phyloP scores from a whole-genome alignment of 1,140 invertebrate species.

The Parapsyche elsis region DNA sequence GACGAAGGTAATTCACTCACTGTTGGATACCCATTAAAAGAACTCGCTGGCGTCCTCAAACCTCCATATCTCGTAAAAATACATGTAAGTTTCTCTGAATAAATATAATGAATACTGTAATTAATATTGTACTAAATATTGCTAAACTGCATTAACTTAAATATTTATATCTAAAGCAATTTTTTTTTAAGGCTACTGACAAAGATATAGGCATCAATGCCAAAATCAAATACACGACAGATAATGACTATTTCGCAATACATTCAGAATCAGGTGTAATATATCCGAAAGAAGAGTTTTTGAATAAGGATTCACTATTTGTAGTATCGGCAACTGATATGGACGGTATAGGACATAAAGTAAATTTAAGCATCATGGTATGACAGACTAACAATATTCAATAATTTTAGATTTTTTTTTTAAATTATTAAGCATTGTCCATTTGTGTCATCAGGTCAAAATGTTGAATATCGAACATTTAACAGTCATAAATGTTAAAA shows the following conservation, averaged over 20 bases:
- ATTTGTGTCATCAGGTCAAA: constrained; percentile 55
- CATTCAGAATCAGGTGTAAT: constrained; percentile 56
- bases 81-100: constrained; percentile 58
- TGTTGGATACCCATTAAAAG: constrained; percentile 63
- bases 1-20: constrained; percentile 60
- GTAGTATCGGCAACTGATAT: constrained; percentile 53
- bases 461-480: constrained; percentile 53
- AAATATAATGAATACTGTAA: too few relatives aligned
- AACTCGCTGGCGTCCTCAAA: constrained; percentile 60
- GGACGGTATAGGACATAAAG: constrained; percentile 38
- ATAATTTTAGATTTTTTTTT: too few relatives aligned
- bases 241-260: constrained; percentile 51
- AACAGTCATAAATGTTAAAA: constrained; percentile 44
- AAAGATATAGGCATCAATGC: constrained; percentile 55
- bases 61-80: constrained; percentile 63
- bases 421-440: too few relatives aligned
- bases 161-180: not conserved
- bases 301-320: constrained; percentile 41
- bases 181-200: constrained; percentile 57
- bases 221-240: constrained; percentile 54
- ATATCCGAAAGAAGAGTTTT: constrained; percentile 55
- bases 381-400: not conserved
- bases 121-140: not conserved
- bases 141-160: not conserved
- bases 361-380: constrained; percentile 47